Conservation (phyloP, 2,888 invertebrate species). For the Hecatera dysodea region DNA sequence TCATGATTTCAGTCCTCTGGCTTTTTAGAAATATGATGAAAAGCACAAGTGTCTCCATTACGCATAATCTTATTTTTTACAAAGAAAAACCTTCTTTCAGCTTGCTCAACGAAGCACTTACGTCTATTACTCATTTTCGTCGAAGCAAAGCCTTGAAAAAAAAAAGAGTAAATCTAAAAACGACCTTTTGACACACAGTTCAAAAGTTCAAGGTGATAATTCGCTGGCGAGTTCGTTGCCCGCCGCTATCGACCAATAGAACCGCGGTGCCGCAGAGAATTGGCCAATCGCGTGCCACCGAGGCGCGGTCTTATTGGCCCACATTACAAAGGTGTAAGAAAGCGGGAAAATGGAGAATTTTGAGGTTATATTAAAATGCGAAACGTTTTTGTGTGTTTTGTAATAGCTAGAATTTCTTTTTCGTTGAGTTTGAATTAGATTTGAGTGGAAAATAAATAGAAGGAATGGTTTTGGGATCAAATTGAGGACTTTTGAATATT, state of each 20-base stretch:
- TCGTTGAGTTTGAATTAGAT: constrained; percentile 13
- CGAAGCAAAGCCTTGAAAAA: constrained; percentile 19
- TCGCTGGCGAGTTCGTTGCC: constrained; percentile 69
- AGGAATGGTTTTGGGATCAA: not conserved
- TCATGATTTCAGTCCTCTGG: not conserved
- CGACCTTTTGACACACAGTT: constrained; percentile 59
- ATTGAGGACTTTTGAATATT: not conserved
- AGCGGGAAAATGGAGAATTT: constrained; percentile 63
- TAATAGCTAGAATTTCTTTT: constrained; percentile 26
- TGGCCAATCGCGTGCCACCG: constrained; percentile 69
- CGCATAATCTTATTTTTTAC: constrained; percentile 10
- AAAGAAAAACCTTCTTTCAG: constrained; percentile 26
- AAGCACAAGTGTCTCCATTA: constrained; percentile 24
- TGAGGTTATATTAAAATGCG: constrained; percentile 65
- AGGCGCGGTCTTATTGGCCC: constrained; percentile 64
- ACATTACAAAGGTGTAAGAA: constrained; percentile 62
- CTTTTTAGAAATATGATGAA: not conserved
- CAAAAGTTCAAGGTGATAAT: constrained; percentile 75
- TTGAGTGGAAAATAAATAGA: constrained; percentile 19
- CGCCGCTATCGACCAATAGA: constrained; percentile 71
- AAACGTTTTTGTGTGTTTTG: constrained; percentile 50
- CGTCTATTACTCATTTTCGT: constrained; percentile 22
- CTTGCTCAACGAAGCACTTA: constrained; percentile 34
- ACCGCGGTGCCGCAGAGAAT: constrained; percentile 61
- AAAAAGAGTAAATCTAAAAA: constrained; percentile 47